Base-by-base conservation (phyloP, 1,140 invertebrate genomes). In the Polypedilum vanderplanki region DNA sequence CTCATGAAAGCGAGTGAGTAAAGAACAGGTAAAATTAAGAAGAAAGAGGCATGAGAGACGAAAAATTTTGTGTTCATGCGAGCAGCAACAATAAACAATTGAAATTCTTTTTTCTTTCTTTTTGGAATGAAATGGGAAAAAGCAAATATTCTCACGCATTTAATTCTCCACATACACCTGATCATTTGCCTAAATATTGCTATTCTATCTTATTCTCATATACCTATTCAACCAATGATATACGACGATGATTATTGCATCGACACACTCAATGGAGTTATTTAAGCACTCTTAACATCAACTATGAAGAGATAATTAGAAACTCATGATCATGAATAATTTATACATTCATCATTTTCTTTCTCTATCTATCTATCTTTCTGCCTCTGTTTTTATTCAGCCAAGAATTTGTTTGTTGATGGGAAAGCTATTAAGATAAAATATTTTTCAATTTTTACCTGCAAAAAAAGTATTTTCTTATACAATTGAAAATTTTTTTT, bases 121-220 rank as follows among this genome's bases (percentile, higher is more conserved):
- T 70, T 22, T 70, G 7, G 65, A n/a, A 18, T 22, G 20, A 5
- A 70, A 70, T 22, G 65, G 18, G 65, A 70, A 12, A 70, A n/a
- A 18, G 17, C 18, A 70, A 70, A 70, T 70, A 70, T 70, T 70
- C 65, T 70, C 65, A 70, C 65, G 65, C 65, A 70, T 22, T 20
- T 67, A n/a, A n/a, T 20, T 18, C 17, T 20, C 10, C 9, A 18
- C 65, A 8, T 70, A 18, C 65, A 70, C 65, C 65, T 70, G 65
- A 70, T 70, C 65, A 70, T 70, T 70, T 70, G 65, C 17, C 18
- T 70, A 70, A 70, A 22, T 70, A 70, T 22, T 20, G 20, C 65
- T 70, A 70, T 70, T 70, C 20, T 70, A 57, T 4, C 46, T 57
- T n/a, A n/a, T 57, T 57, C 46, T 12, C 46, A 57, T 57, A 3